Evolutionary conservation across 2,113 vertebrate genomes (phyloP).

Genomic region (Amblyopsis rosae): DNA sequence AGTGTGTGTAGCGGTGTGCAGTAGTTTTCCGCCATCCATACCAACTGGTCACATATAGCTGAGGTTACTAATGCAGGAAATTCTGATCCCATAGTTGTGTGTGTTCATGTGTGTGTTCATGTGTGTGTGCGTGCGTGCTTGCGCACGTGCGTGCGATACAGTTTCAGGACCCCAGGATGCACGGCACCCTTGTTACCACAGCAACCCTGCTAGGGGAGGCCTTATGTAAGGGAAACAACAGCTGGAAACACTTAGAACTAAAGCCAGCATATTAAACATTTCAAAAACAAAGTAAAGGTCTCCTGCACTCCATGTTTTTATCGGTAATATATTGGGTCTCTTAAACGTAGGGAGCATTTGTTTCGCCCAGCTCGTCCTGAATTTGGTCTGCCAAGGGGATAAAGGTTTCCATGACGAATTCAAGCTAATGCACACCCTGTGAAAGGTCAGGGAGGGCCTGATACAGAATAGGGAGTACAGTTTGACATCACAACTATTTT

Average conservation of each 20-base stretch:
- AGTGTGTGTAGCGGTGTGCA: constrained; percentile 42
- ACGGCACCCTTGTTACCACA: constrained; percentile 58
- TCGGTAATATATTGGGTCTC: constrained; percentile 20
- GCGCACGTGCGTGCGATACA: constrained; percentile 44
- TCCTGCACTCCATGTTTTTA: constrained; percentile 45
- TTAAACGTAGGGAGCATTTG: constrained; percentile 11
- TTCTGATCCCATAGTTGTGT: constrained; percentile 28
- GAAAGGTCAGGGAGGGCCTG: constrained; percentile 17
- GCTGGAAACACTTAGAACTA: constrained; percentile 64
- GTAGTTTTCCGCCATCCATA: constrained; percentile 57
- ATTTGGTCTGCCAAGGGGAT: constrained; percentile 23
- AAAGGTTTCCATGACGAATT: constrained; percentile 1
- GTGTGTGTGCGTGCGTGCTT: too few species aligned
- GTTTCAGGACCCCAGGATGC: constrained; percentile 48
- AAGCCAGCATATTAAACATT: constrained; percentile 50
- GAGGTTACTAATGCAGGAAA: constrained; percentile 43
- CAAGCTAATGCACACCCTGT: constrained; percentile 7
- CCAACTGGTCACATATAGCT: constrained; percentile 45
- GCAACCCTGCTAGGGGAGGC: constrained; percentile 43
- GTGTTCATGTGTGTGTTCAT: too few species aligned
- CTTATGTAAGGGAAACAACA: constrained; percentile 41
- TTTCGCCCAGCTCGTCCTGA: constrained; percentile 34
- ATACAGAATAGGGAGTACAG: constrained; percentile 11
- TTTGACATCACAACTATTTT: constrained; percentile 51
- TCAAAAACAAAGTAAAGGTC: constrained; percentile 54